Evolutionary conservation across 2,113 vertebrate genomes (phyloP).

Genomic region (Anoura caudifer): DNA sequence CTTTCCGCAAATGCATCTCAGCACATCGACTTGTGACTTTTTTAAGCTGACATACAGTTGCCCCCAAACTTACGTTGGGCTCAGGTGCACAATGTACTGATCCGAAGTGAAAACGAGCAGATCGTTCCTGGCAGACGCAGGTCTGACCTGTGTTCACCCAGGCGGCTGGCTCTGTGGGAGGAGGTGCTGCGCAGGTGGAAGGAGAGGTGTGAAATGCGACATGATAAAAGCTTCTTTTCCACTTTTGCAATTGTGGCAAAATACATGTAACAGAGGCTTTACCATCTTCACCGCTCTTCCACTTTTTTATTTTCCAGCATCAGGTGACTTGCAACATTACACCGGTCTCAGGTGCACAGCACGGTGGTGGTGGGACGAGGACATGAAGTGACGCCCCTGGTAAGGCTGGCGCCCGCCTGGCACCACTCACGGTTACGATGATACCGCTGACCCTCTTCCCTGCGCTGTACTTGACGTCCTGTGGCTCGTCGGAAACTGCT

Average conservation of each 20-base stretch:
- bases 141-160: too few relatives aligned
- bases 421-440: neutral
- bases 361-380: rapidly evolving
- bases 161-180: neutral
- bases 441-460: neutral
- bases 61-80: neutral
- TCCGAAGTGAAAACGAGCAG: neutral
- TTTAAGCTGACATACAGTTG: neutral
- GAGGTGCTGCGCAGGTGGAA: too few relatives aligned
- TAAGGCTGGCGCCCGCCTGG: neutral
- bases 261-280: neutral
- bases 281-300: neutral
- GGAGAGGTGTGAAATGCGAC: neutral
- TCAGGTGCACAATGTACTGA: neutral
- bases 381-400: neutral
- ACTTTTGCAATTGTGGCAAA: neutral
- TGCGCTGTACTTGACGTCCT: neutral
- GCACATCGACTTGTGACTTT: neutral
- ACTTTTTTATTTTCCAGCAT: neutral
- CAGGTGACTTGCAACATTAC: neutral
- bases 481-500: too few relatives aligned
- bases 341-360: too few relatives aligned
- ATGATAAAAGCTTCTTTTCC: neutral
- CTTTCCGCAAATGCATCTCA: neutral
- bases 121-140: neutral